These are phyloP conservation scores for Loriculus beryllinus DNA, from an alignment of 2,797 vertebrate species.

Conservation along the genomic window DNA sequence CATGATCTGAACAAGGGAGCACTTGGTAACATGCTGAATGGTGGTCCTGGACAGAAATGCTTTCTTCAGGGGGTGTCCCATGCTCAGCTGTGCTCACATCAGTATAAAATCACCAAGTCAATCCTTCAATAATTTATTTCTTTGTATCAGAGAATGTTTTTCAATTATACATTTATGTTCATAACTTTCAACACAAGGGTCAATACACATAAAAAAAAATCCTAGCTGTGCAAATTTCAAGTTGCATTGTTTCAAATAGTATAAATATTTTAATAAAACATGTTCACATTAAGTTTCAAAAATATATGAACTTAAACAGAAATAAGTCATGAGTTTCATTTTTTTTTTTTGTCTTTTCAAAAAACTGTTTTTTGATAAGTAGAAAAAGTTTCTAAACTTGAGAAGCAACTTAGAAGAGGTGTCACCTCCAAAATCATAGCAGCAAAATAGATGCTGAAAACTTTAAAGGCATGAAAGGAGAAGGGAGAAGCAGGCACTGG, in stretches of 20 bases:
- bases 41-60: neutral
- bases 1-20: neutral
- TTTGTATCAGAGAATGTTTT: slow-evolving; percentile 37
- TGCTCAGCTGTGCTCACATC: neutral
- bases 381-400: slow-evolving; percentile 11
- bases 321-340: neutral
- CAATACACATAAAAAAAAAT: slow-evolving; percentile 45
- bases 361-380: neutral
- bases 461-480: neutral
- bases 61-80: neutral
- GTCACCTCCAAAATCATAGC: slow-evolving; percentile 27
- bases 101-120: slow-evolving; percentile 17
- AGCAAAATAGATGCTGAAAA: slow-evolving; percentile 48
- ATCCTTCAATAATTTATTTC: slow-evolving; percentile 80
- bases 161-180: slow-evolving; percentile 61
- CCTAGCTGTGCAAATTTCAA: slow-evolving; percentile 78
- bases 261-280: slow-evolving; percentile 75
- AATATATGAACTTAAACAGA: slow-evolving; percentile 61
- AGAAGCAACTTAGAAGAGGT: slow-evolving; percentile 25
- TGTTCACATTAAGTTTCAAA: slow-evolving; percentile 69
- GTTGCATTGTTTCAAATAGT: slow-evolving; percentile 69
- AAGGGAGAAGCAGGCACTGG: neutral
- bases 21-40: neutral
- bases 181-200: slow-evolving; percentile 44
- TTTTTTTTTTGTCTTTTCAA: neutral